Percentiles rank a stretch among this genome's conserved stretches.
Evolutionary conservation across 2,888 invertebrate genomes (phyloP).

Genomic region (Aphodius sticticus): DNA sequence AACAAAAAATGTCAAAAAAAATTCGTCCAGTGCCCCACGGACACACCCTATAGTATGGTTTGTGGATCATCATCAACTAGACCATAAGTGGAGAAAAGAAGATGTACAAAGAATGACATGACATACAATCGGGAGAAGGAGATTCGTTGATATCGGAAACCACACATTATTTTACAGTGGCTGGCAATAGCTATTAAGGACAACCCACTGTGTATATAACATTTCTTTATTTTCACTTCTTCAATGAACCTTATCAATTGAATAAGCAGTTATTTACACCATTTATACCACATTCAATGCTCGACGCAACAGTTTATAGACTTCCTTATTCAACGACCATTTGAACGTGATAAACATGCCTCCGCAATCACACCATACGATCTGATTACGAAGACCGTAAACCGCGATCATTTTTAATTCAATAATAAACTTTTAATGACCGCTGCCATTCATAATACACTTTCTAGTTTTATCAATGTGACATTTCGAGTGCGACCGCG

Average conservation of each 20-base stretch:
- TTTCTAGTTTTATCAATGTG: constrained; percentile 4
- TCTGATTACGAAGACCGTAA: neutral
- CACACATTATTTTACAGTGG: no score
- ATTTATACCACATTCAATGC: neutral
- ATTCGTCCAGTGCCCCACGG: no score
- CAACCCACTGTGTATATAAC: no score
- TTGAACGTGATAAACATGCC: neutral
- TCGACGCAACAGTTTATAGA: neutral
- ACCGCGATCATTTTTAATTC: neutral
- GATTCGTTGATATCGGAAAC: no score
- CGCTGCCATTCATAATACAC: neutral
- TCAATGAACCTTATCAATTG: neutral
- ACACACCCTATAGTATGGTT: no score
- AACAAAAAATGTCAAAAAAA: no score
- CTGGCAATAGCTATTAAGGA: no score
- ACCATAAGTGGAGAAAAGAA: no score
- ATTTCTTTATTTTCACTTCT: no score
- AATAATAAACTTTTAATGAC: neutral
- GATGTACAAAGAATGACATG: no score
- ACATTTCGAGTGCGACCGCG: neutral
- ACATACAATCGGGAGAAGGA: no score
- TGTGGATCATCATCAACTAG: no score
- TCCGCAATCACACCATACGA: neutral
- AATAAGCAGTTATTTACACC: neutral
- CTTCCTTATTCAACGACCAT: neutral